phyloP scores from a whole-genome alignment of 2,888 invertebrate genomes.

The Calameuta pallipes region DNA sequence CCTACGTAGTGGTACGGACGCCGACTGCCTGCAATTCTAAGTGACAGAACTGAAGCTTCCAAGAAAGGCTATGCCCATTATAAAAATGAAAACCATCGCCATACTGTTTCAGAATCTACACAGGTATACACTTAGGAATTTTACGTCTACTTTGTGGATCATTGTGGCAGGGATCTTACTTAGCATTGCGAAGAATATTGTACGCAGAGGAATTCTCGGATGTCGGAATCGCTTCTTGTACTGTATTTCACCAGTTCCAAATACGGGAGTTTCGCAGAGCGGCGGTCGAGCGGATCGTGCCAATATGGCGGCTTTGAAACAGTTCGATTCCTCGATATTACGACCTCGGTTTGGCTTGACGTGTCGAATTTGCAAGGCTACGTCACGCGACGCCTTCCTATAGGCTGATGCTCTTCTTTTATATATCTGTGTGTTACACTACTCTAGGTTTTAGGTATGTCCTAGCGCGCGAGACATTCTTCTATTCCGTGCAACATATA shows the following conservation, averaged over 20 bases:
- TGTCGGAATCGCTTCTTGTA: neutral
- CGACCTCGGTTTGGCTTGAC: neutral
- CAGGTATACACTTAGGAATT: neutral
- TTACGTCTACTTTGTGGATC: neutral
- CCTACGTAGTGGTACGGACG: neutral
- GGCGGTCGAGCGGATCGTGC: neutral
- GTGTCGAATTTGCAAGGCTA: neutral
- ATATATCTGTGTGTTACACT: neutral
- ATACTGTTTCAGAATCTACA: neutral
- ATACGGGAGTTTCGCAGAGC: neutral
- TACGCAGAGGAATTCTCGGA: neutral
- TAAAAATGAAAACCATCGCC: neutral
- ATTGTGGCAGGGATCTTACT: neutral
- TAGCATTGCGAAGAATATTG: neutral
- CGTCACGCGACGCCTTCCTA: neutral
- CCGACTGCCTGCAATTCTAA: neutral
- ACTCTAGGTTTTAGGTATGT: neutral
- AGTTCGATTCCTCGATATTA: neutral
- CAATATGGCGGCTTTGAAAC: neutral
- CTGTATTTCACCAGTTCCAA: neutral
- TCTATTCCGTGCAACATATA: conserved; percentile 6
- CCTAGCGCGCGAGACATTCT: neutral
- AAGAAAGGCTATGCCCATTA: neutral
- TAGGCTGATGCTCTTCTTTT: neutral
- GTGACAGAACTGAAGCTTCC: neutral